A percentile compares a stretch with the other conserved stretches of the same genome.
These are phyloP conservation scores for Ceratosolen fusciceps DNA, from an alignment of 1,140 invertebrate species.

Conservation along the genomic window DNA sequence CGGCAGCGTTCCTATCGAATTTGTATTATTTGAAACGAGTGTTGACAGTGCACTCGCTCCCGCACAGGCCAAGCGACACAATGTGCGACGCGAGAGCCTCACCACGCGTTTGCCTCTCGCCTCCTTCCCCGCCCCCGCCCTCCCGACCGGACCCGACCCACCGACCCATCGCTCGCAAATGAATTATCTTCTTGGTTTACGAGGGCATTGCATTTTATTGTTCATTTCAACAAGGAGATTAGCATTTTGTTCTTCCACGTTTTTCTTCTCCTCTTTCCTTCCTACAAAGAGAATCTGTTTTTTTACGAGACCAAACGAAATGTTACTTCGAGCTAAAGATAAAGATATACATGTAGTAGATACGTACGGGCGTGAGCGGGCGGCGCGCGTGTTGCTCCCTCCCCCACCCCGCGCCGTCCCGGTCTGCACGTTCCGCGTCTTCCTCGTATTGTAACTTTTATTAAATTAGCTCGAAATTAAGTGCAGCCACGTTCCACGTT, in stretches of 20 bases:
- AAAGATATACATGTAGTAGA: no score
- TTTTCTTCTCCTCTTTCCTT: background rate
- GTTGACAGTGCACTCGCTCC: background rate
- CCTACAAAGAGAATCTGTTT: background rate
- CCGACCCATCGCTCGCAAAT: no score
- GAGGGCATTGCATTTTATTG: background rate
- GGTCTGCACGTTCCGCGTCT: no score
- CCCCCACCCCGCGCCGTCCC: no score
- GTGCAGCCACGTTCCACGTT: no score
- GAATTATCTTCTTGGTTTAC: slow-evolving; percentile 6
- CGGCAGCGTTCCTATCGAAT: background rate
- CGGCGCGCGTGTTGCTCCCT: no score
- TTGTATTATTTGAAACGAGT: slow-evolving; percentile 35
- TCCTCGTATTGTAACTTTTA: no score
- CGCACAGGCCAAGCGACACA: background rate
- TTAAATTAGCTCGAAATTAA: no score
- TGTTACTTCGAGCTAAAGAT: background rate
- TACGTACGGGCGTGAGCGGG: no score
- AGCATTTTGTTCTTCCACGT: background rate
- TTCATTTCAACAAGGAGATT: slow-evolving; percentile 2
- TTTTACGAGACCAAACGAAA: background rate
- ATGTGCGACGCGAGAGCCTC: background rate
- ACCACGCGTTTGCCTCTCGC: background rate
- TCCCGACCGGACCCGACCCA: no score
- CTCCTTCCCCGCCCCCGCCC: no score